These are phyloP conservation scores for Amphiprion percula DNA, from an alignment of 2,113 vertebrate species.

Conservation along the genomic window DNA sequence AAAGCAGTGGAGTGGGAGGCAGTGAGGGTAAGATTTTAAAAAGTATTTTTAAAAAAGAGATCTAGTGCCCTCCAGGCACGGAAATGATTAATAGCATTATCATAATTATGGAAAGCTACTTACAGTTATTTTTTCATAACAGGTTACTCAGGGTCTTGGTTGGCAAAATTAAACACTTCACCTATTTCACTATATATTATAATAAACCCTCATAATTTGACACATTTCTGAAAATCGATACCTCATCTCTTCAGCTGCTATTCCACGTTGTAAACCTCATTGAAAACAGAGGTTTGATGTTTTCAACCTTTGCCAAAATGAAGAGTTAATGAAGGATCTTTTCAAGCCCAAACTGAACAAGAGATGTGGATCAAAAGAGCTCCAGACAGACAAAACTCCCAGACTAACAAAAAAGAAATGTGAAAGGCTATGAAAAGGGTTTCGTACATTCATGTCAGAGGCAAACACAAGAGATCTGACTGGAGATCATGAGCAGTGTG, in stretches of 20 bases:
- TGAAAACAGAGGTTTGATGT: background rate
- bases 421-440: background rate
- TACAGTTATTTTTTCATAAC: background rate
- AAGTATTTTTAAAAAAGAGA: background rate
- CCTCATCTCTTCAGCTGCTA: background rate
- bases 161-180: slow-evolving; percentile 1
- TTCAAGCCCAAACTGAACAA: background rate
- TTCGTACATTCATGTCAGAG: background rate
- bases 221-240: background rate
- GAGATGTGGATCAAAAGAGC: slow-evolving; percentile 1
- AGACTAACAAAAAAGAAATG: background rate
- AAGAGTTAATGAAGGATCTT: background rate
- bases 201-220: background rate
- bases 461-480: background rate
- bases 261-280: background rate
- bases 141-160: slow-evolving; percentile 5
- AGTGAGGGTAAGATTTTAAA: background rate
- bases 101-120: background rate
- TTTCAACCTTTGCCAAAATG: background rate
- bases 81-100: background rate
- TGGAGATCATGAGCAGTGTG: background rate
- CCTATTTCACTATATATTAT: background rate
- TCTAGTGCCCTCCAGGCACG: background rate
- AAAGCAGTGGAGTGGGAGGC: background rate
- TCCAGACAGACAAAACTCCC: background rate